A percentile compares a stretch with the other conserved stretches of the same genome.
phyloP scores from a whole-genome alignment of 2,113 vertebrate species.

The Corythoichthys haematopterus region DNA sequence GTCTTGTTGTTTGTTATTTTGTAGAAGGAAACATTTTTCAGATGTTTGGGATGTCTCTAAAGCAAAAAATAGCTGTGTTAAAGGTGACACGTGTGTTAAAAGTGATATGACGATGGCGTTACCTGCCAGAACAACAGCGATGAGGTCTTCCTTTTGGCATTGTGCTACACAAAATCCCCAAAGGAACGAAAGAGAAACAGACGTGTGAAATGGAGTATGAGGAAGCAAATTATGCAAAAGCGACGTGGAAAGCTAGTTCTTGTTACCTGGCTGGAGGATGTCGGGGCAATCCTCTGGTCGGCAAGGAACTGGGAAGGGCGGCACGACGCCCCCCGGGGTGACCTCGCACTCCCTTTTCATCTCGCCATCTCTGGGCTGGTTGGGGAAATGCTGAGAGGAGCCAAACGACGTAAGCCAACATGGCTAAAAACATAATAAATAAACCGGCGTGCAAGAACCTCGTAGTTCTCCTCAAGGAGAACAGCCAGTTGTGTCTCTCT shows the following conservation, averaged over 20 bases:
- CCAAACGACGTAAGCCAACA: not conserved
- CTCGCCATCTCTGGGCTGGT: constrained; percentile 39
- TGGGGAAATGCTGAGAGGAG: constrained; percentile 31
- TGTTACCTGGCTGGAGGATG: constrained; percentile 52
- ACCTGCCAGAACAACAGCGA: constrained; percentile 80
- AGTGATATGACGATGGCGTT: constrained; percentile 36
- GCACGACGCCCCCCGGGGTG: not conserved
- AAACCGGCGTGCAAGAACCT: constrained; percentile 60
- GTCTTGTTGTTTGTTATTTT: too few species aligned
- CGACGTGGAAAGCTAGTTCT: not conserved
- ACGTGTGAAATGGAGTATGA: constrained; percentile 38
- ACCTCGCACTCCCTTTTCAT: not conserved
- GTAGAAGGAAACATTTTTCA: too few species aligned
- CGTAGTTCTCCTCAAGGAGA: constrained; percentile 73
- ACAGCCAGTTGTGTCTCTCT: constrained; percentile 78
- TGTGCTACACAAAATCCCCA: constrained; percentile 32
- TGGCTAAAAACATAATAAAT: not conserved
- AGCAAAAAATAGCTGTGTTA: too few species aligned
- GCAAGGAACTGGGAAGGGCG: constrained; percentile 4
- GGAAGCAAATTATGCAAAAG: not conserved
- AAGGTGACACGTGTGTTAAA: not conserved
- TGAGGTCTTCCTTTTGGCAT: constrained; percentile 78
- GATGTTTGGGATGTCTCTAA: too few species aligned
- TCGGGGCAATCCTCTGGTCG: constrained; percentile 19
- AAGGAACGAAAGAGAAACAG: constrained; percentile 18